Conservation (phyloP, 2,888 invertebrate species). For the Amaurobius ferox region DNA sequence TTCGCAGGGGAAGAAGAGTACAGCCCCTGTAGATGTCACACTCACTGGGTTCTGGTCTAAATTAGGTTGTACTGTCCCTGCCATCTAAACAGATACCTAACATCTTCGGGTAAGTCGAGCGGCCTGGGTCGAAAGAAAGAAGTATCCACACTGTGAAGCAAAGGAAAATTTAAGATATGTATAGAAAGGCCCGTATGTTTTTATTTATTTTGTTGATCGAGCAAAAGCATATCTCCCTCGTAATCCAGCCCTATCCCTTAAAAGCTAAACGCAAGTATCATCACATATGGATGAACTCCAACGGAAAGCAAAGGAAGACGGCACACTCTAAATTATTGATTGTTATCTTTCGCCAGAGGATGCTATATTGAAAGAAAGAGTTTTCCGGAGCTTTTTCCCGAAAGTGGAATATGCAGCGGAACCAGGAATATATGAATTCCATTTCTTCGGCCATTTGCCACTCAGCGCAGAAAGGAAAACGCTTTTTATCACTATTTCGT, state of each 20-base stretch:
- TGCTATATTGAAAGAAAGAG: not conserved
- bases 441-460: slow-evolving; percentile 5
- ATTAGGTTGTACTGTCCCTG: too few relatives aligned
- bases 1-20: too few relatives aligned
- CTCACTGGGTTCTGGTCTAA: too few relatives aligned
- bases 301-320: not conserved
- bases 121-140: too few relatives aligned
- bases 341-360: slow-evolving; percentile 1
- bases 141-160: too few relatives aligned
- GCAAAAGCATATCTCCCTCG: too few relatives aligned
- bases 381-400: not conserved
- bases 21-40: too few relatives aligned
- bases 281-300: not conserved
- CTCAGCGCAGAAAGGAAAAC: slow-evolving; percentile 4
- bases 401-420: not conserved
- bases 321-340: not conserved
- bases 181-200: too few relatives aligned
- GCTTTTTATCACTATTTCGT: slow-evolving; percentile 8
- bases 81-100: too few relatives aligned
- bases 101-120: too few relatives aligned
- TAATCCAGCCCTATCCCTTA: not conserved
- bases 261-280: not conserved
- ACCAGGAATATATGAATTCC: slow-evolving; percentile 2
- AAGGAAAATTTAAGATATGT: too few relatives aligned
- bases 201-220: too few relatives aligned